A percentile compares a stretch with the other conserved stretches of the same genome.
Conservation (phyloP, 2,113 vertebrate species). For the Alligator sinensis region DNA sequence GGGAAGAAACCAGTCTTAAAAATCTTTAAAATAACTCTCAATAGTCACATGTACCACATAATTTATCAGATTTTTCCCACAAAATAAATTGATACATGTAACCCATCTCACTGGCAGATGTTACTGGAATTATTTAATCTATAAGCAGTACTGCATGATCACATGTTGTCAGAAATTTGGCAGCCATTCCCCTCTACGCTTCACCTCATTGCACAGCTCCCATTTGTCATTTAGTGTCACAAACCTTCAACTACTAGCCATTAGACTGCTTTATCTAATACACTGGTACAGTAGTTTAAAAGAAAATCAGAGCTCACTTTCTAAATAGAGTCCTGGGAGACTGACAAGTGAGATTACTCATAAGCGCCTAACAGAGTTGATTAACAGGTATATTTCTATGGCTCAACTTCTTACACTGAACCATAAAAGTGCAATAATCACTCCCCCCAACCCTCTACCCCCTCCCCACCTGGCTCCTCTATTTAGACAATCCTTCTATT, state of each 20-base stretch:
- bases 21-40: constrained; percentile 40
- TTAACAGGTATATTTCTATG: constrained; percentile 41
- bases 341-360: constrained; percentile 27
- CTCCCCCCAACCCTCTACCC: not conserved
- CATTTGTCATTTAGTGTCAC: constrained; percentile 60
- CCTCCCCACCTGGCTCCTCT: not conserved
- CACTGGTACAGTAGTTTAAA: constrained; percentile 26
- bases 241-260: not conserved
- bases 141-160: constrained; percentile 41
- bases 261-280: constrained; percentile 32
- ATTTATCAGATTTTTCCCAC: constrained; percentile 29
- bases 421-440: not conserved
- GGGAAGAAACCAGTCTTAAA: constrained; percentile 31
- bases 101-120: constrained; percentile 44
- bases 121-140: constrained; percentile 45
- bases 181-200: constrained; percentile 50
- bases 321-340: constrained; percentile 20
- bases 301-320: constrained; percentile 42
- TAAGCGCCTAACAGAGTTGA: constrained; percentile 15
- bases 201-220: constrained; percentile 34
- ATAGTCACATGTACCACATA: not conserved
- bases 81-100: constrained; percentile 44
- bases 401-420: constrained; percentile 33
- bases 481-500: constrained; percentile 18
- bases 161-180: constrained; percentile 50